Evolutionary conservation across 2,113 vertebrate genomes (phyloP).

Genomic region (Leptobrachium ailaonicum): DNA sequence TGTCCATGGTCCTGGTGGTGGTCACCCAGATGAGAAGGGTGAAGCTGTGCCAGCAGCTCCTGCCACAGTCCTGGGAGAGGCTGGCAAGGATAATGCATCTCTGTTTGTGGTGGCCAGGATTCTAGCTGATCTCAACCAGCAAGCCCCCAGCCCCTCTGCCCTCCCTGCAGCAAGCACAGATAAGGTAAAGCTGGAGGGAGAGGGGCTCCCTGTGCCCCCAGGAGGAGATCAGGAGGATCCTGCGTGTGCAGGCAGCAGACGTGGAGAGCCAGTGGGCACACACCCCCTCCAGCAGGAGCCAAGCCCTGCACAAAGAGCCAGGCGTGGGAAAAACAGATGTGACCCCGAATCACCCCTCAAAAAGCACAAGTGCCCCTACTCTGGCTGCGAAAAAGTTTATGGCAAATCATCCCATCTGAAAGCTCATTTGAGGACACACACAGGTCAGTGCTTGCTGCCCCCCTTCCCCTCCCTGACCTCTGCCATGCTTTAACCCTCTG

Average conservation of each 20-base stretch:
- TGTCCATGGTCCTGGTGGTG: slow-evolving; percentile 65
- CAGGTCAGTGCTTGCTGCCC: slow-evolving; percentile 83
- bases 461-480: background rate
- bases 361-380: slow-evolving; percentile 98
- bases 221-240: slow-evolving; percentile 48
- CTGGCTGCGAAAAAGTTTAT: slow-evolving; percentile 98
- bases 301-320: slow-evolving; percentile 91
- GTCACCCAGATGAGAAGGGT: slow-evolving; percentile 63
- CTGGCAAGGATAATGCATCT: slow-evolving; percentile 82
- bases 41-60: slow-evolving; percentile 60
- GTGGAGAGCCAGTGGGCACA: slow-evolving; percentile 82
- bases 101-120: slow-evolving; percentile 92
- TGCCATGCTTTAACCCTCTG: slow-evolving; percentile 1
- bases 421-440: slow-evolving; percentile 98
- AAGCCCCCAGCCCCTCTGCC: slow-evolving; percentile 73
- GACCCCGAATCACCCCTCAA: slow-evolving; percentile 91
- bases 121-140: slow-evolving; percentile 94
- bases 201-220: slow-evolving; percentile 58
- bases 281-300: slow-evolving; percentile 79
- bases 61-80: slow-evolving; percentile 63
- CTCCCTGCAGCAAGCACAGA: slow-evolving; percentile 70
- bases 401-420: slow-evolving; percentile 99
- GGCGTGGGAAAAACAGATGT: slow-evolving; percentile 78
- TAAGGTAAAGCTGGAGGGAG: slow-evolving; percentile 73
- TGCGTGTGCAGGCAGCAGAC: slow-evolving; percentile 40